phyloP scores from a whole-genome alignment of 2,888 invertebrate species.

The Odontothrips loti region DNA sequence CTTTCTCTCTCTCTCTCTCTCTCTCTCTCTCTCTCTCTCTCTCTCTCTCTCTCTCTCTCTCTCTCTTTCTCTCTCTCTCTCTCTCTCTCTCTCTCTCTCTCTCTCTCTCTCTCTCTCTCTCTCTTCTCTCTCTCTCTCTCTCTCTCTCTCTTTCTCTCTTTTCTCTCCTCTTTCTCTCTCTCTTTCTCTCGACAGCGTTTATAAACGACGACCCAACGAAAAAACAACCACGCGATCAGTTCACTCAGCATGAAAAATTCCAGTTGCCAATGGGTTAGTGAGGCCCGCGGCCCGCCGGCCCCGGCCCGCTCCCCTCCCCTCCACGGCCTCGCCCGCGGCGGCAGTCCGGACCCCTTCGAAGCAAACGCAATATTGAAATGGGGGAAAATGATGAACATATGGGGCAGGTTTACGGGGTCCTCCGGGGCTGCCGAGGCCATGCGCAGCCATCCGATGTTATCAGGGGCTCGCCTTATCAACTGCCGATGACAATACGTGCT shows the following conservation, averaged over 20 bases:
- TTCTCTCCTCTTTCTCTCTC: conserved; percentile 18
- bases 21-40: no score
- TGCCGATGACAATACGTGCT: no score
- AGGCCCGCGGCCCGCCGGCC: not conserved
- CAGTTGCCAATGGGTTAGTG: not conserved
- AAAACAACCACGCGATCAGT: not conserved
- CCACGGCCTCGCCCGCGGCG: not conserved
- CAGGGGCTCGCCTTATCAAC: no score
- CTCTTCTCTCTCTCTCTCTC: conserved; percentile 1
- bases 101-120: no score
- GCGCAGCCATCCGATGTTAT: no score
- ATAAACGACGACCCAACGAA: no score
- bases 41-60: no score
- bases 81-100: no score
- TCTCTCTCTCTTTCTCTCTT: conserved; percentile 18
- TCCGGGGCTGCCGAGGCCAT: no score
- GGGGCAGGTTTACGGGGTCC: not conserved
- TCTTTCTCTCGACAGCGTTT: not conserved
- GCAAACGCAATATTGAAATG: conserved; percentile 11
- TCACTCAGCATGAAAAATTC: no score
- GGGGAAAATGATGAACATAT: not conserved
- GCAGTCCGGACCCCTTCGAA: not conserved
- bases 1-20: no score
- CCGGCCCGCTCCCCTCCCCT: not conserved
- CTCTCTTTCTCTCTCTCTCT: no score